These are phyloP conservation scores for Pyralis farinalis DNA, from an alignment of 2,888 invertebrate species.

Conservation along the genomic window DNA sequence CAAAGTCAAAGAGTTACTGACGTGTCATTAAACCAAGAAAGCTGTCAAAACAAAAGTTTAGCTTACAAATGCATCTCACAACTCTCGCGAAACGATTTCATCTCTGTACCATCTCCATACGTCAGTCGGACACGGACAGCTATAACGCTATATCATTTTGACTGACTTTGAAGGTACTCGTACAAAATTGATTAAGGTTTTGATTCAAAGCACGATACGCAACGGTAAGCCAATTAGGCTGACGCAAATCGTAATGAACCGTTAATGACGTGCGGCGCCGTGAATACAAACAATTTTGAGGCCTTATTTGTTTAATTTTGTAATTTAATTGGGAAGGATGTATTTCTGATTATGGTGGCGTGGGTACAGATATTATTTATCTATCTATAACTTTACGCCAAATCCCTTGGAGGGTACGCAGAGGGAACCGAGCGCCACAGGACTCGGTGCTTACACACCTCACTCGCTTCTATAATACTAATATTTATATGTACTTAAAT, in stretches of 20 bases:
- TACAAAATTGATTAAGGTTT: constrained; percentile 42
- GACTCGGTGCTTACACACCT: no score
- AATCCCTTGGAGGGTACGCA: no score
- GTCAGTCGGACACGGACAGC: not conserved
- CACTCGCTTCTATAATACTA: no score
- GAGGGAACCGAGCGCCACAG: no score
- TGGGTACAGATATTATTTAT: no score
- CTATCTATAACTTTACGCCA: no score
- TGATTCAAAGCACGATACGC: constrained; percentile 62
- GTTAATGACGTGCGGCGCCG: constrained; percentile 59
- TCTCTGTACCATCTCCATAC: constrained; percentile 3
- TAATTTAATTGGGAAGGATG: not conserved
- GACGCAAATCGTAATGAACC: constrained; percentile 66
- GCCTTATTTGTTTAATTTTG: constrained; percentile 27
- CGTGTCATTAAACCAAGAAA: no score
- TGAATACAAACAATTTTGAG: constrained; percentile 53
- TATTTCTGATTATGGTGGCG: no score
- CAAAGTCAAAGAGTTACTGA: no score
- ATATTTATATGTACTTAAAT: no score
- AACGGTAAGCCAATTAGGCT: constrained; percentile 71
- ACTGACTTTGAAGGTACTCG: constrained; percentile 29
- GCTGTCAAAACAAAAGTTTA: not conserved
- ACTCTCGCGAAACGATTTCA: not conserved
- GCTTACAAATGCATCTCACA: not conserved
- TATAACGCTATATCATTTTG: constrained; percentile 20